Percentiles rank a stretch among this genome's conserved stretches.
Evolutionary conservation across 2,113 vertebrate genomes (phyloP).

Genomic region (Xyliphius kryptos): DNA sequence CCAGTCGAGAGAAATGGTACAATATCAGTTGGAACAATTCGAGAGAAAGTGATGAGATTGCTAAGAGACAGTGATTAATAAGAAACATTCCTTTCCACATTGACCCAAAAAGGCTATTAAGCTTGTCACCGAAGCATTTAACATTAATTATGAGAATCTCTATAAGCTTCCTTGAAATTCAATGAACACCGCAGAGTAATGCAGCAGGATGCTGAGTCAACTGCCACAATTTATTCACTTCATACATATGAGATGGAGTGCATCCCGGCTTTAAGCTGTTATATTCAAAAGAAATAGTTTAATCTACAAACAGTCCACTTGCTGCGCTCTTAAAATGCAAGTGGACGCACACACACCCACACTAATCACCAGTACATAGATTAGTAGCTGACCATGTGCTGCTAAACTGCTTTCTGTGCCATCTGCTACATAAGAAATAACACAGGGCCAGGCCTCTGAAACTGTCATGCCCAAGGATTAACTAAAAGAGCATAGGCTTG

Average conservation of each 20-base stretch:
- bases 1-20: too few species aligned
- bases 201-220: constrained; percentile 49
- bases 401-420: constrained; percentile 48
- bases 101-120: constrained; percentile 66
- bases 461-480: constrained; percentile 17
- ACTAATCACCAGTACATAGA: constrained; percentile 51
- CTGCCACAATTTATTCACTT: constrained; percentile 34
- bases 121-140: constrained; percentile 60
- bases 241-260: constrained; percentile 19
- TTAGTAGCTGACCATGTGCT: constrained; percentile 48
- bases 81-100: constrained; percentile 60
- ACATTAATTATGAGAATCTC: constrained; percentile 60
- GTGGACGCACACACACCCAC: constrained; percentile 20
- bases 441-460: constrained; percentile 16
- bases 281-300: constrained; percentile 6
- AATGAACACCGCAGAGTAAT: constrained; percentile 57
- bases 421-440: constrained; percentile 49
- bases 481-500: constrained; percentile 13
- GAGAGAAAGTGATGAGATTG: constrained; percentile 45
- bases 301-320: constrained; percentile 1
- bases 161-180: constrained; percentile 65
- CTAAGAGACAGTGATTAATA: constrained; percentile 59
- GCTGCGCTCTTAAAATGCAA: constrained; percentile 14
- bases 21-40: constrained; percentile 15
- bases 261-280: too few species aligned